Conservation (phyloP, 1,140 invertebrate genomes). For the Centruroides sculpturatus region DNA sequence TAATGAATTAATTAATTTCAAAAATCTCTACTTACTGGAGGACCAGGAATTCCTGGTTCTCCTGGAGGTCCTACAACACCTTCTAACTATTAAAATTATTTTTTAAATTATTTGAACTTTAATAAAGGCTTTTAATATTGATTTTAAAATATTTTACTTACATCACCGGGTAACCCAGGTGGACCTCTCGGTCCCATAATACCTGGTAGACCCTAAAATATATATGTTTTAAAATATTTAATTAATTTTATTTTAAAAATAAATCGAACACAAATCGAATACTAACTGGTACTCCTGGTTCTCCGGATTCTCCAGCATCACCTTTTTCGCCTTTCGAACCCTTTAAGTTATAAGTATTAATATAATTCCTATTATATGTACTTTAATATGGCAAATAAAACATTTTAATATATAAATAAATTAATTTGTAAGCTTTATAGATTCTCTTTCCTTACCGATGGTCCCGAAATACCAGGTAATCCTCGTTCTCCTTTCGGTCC, state of each 20-base stretch:
- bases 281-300: slow-evolving; percentile 10
- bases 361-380: neutral
- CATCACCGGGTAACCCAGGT: slow-evolving; percentile 7
- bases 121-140: neutral
- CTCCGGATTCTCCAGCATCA: slow-evolving; percentile 6
- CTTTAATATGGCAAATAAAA: neutral
- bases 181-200: slow-evolving; percentile 8
- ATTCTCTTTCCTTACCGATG: slow-evolving; percentile 2
- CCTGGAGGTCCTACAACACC: slow-evolving; percentile 22
- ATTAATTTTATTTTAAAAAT: neutral
- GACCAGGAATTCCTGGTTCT: slow-evolving; percentile 25
- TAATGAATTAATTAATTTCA: neutral
- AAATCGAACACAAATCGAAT: neutral
- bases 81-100: slow-evolving; percentile 5
- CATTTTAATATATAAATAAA: neutral
- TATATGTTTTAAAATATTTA: neutral
- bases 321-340: slow-evolving; percentile 17
- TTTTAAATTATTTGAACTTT: neutral
- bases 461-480: slow-evolving; percentile 5
- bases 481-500: slow-evolving; percentile 21
- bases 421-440: neutral
- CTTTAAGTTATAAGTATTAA: neutral
- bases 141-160: neutral
- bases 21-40: slow-evolving; percentile 11
- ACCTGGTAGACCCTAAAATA: neutral